Conservation (phyloP, 2,113 vertebrate species). For the Conger conger region DNA sequence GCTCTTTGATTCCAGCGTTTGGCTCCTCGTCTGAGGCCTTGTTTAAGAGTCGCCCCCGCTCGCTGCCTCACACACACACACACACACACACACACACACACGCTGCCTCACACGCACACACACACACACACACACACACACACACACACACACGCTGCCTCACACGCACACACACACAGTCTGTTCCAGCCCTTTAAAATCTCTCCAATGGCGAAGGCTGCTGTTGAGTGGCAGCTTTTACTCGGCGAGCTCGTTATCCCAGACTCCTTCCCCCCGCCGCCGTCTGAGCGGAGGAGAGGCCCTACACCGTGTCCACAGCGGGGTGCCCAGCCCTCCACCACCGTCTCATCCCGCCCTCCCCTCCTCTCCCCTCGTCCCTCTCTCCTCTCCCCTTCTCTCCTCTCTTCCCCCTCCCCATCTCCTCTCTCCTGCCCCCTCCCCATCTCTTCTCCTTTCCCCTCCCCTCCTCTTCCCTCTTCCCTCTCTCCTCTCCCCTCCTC, state of each 20-base stretch:
- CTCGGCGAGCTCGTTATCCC: background rate
- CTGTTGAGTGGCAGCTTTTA: background rate
- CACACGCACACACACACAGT: background rate
- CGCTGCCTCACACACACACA: background rate
- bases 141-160: background rate
- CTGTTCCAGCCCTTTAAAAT: background rate
- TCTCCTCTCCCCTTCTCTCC: too few relatives aligned
- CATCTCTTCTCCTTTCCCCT: too few relatives aligned
- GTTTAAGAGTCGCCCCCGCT: conserved; percentile 2
- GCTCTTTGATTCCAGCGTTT: conserved; percentile 38
- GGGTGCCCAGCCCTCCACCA: background rate
- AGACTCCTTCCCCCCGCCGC: background rate
- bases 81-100: too few relatives aligned
- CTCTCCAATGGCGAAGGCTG: background rate
- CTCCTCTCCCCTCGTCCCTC: background rate
- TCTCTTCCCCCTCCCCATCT: too few relatives aligned
- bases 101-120: background rate
- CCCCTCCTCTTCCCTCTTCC: too few relatives aligned
- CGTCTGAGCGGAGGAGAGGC: background rate
- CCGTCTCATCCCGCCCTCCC: background rate
- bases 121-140: background rate
- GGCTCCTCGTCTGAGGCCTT: background rate
- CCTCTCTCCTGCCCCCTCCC: background rate
- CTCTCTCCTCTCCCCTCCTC: too few relatives aligned
- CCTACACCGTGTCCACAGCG: background rate